Base-by-base conservation (phyloP, 2,888 invertebrate species). In the Margaritifera margaritifera region DNA sequence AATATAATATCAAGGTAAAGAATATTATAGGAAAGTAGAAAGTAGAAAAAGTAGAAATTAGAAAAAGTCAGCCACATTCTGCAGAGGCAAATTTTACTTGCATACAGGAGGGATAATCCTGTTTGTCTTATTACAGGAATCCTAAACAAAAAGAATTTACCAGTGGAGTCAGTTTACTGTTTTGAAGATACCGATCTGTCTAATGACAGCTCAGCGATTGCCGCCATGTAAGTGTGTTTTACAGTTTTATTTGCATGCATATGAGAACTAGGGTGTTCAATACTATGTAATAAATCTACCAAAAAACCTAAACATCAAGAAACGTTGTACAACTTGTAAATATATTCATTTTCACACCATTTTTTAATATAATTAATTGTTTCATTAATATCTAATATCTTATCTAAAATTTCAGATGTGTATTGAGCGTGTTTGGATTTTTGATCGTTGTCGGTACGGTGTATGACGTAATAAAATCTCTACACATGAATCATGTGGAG, bases 131-230 rank as follows among this genome's bases (percentile, higher is more conserved):
- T n/a, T n/a, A n/a, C n/a, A n/a, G n/a, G n/a, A n/a, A n/a, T n/a
- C n/a, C n/a, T n/a, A n/a, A n/a, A n/a, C n/a, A n/a, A n/a, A n/a
- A 22, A 24, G 52, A 51, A 55, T 20, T 42, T 70, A 19, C 54
- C 62, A 8, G 20, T 77, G 1, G 75, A 70, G 22, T 31, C 24
- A 8, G 68, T 69, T 0, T 66, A 73, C 25, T 77, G 77, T 60
- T 68, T 71, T 24, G 74, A 76, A 56, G 73, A 78, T 11, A 61
- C 57, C 25, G 59, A 70, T 15, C n/a, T 80, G n/a, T 42, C 62
- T 18, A 57, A 67, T 4, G 80, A 80, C 56, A 63, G 31, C 2
- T 77, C 75, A 5, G 80, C 80, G 18, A 67, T 80, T 50, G 73
- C 64, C 19, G 78, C 79, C 2, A 73, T 80, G 80, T 80, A 74